A percentile compares a stretch with the other conserved stretches of the same genome.
Conservation (phyloP, 2,113 vertebrate species). For the Tragelaphus imberbis region DNA sequence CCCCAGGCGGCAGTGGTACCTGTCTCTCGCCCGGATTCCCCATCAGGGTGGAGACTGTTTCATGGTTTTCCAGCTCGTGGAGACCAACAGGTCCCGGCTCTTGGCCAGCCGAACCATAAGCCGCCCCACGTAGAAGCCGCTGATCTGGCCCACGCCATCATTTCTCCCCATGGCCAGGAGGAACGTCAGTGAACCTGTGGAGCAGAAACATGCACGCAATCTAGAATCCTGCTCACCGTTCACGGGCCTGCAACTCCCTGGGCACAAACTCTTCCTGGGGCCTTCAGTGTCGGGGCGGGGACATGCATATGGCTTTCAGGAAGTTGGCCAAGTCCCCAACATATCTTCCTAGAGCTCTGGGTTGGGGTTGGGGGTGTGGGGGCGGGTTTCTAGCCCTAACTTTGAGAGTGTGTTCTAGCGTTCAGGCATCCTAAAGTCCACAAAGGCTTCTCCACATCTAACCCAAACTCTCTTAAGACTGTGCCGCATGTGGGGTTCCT, state of each 20-base stretch:
- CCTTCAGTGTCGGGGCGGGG: background rate
- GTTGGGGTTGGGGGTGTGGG: background rate
- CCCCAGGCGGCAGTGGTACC: background rate
- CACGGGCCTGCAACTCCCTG: background rate
- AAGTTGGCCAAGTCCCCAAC: background rate
- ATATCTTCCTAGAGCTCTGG: background rate
- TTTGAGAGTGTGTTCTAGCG: background rate
- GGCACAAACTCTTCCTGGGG: fast-evolving
- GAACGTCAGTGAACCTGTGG: conserved; percentile 88
- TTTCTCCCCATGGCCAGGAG: conserved; percentile 90
- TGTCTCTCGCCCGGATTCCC: background rate
- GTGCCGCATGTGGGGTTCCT: background rate
- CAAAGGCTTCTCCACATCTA: background rate
- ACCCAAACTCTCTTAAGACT: background rate
- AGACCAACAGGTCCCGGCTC: conserved; percentile 87
- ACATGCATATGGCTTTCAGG: background rate
- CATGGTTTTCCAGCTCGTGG: conserved; percentile 93
- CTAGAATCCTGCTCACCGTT: background rate
- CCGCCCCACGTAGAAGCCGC: conserved; percentile 82
- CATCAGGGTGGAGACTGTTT: conserved; percentile 83
- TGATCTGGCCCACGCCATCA: conserved; percentile 90
- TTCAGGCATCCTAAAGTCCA: background rate
- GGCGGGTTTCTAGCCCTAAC: too few species aligned
- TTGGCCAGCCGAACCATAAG: conserved; percentile 84
- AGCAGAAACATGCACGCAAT: background rate